Evolutionary conservation across 1,140 invertebrate species (phyloP), one percentile per base, ranked within the genome.

Genomic region (Cotesia vestalis): DNA sequence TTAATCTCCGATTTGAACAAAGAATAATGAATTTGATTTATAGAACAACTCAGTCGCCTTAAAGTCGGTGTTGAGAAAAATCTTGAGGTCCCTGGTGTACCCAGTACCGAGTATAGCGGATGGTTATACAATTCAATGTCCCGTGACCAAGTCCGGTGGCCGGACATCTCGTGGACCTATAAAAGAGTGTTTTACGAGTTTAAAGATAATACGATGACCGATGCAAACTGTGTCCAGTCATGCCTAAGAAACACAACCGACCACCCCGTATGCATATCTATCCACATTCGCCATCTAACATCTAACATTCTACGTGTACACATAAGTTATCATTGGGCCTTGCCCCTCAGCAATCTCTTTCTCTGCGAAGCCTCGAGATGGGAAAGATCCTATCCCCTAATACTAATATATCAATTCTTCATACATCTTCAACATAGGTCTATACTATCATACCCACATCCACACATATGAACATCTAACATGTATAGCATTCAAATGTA

Each of bases 361-460:
- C 46, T 67, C 52, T 40, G n/a, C 3, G 38, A 35, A 52, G 8
- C 17, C 17, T 27, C 11, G 34, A 46, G 60, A 62, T 62, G 9
- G 63, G 35, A 66, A 66, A 66, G 57, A 51, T 8, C 60, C 63
- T 69, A 55, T 70, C 71, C 69, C 77, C 80, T 72, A 67, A 81
- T 81, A 82, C 80, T 72, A 67, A 81, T 81, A 82, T 82, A 81
- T 82, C 81, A 82, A 82, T 82, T 81, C 79, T 76, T 9, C 11
- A 46, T 46, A 8, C 11, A 6, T 46, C 27, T 27, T 3, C 27
- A 27, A 27, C 27, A 27, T 27, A 27, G 27, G 27, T 27, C 27
- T 27, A 27, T 27, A 27, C 17, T 1, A 17, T 17, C 17, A 17
- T 1, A 17, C 27, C 27, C 27, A 27, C 27, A 27, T 27, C 27